These are phyloP conservation scores for Melanotaenia trifasciata DNA, from an alignment of 2,797 vertebrate genomes.

Conservation along the genomic window DNA sequence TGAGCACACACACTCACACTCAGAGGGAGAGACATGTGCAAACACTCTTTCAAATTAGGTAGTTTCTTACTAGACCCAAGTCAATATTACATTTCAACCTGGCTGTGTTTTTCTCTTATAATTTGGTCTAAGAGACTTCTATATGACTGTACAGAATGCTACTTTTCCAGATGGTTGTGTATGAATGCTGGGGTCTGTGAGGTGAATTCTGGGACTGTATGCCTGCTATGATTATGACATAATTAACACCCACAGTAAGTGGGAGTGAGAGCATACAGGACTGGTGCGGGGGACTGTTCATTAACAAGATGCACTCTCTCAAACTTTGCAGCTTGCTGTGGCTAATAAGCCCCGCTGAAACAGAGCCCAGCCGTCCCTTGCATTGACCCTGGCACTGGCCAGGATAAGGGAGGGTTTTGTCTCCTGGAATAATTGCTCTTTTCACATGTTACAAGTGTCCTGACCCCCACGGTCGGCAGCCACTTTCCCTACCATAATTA, in stretches of 20 bases:
- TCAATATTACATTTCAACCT: slow-evolving; percentile 71
- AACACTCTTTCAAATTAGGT: slow-evolving; percentile 50
- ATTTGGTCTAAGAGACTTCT: slow-evolving; percentile 64
- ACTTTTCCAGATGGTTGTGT: slow-evolving; percentile 80
- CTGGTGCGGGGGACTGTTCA: slow-evolving; percentile 77
- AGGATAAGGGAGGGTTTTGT: slow-evolving; percentile 88
- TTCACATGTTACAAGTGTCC: slow-evolving; percentile 90
- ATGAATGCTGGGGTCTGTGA: slow-evolving; percentile 80
- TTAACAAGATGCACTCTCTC: slow-evolving; percentile 86
- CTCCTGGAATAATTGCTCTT: slow-evolving; percentile 89
- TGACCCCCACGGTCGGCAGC: slow-evolving; percentile 86
- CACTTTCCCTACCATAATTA: slow-evolving; percentile 86
- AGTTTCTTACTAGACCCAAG: slow-evolving; percentile 65
- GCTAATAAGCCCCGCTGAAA: slow-evolving; percentile 87
- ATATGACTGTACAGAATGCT: slow-evolving; percentile 63
- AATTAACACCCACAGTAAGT: slow-evolving; percentile 82
- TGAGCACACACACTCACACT: slow-evolving; percentile 31
- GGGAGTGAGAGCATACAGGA: slow-evolving; percentile 72
- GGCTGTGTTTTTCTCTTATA: slow-evolving; percentile 48
- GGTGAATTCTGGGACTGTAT: slow-evolving; percentile 77
- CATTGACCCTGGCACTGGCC: slow-evolving; percentile 84
- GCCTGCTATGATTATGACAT: slow-evolving; percentile 84
- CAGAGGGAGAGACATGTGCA: slow-evolving; percentile 9
- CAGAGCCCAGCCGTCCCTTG: slow-evolving; percentile 78
- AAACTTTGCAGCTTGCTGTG: slow-evolving; percentile 82